Evolutionary conservation across 1,140 invertebrate species (phyloP).

Genomic region (Brachionus calyciflorus): DNA sequence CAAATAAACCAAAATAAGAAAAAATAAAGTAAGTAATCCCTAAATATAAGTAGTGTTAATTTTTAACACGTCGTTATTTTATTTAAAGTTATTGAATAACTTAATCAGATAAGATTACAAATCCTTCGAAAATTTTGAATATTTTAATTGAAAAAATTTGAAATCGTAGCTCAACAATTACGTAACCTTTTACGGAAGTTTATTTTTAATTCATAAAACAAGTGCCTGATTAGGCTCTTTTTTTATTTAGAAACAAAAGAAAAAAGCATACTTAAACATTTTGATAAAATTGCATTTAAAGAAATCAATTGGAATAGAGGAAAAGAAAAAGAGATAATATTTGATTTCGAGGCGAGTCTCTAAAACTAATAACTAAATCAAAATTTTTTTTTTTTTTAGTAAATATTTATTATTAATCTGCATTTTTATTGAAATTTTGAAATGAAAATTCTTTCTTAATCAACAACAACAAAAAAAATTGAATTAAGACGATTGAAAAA

Average conservation of each 20-base stretch:
- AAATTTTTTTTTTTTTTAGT: not conserved
- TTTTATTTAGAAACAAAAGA: not conserved
- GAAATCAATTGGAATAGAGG: not conserved
- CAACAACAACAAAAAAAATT: constrained; percentile 20
- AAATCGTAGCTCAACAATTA: too few species aligned
- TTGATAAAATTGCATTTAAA: not conserved
- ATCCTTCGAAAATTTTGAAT: too few species aligned
- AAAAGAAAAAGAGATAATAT: not conserved
- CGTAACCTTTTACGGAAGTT: too few species aligned
- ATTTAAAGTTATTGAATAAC: too few species aligned
- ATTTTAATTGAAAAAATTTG: too few species aligned
- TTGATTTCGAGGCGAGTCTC: constrained; percentile 30
- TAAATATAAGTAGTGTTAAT: too few species aligned
- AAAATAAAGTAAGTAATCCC: too few species aligned
- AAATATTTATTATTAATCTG: constrained; percentile 40
- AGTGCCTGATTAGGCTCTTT: too few species aligned
- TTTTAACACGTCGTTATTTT: too few species aligned
- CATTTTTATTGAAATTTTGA: constrained; percentile 30
- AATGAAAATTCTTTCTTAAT: constrained; percentile 30
- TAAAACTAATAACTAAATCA: constrained; percentile 33
- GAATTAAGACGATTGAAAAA: not conserved
- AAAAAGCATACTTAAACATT: not conserved
- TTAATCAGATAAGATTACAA: too few species aligned
- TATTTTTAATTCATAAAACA: too few species aligned
- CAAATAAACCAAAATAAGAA: too few species aligned